Base-by-base conservation (phyloP, 1,140 invertebrate genomes). In the Choristoneura fumiferana region DNA sequence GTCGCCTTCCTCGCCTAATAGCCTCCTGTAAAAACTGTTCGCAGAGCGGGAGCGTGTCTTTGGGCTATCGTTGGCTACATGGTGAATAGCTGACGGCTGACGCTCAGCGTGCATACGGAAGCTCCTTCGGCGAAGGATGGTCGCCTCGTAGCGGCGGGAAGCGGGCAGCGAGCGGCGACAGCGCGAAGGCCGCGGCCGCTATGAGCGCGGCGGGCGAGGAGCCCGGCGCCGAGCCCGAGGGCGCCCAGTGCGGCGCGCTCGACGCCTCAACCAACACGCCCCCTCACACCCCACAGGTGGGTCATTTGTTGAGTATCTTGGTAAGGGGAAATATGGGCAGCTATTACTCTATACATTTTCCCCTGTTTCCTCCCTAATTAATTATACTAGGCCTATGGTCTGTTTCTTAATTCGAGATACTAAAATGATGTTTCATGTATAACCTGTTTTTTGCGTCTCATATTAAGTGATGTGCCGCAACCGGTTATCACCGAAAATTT, bases 161-260 rank as follows among this genome's bases (percentile, higher is more conserved):
- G n/a, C n/a, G n/a, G n/a, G 84, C 69, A 76, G 85, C 84, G 82
- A 88, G 85, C 68, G 82, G 65, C 67, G 65, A 71, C 68, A 70
- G n/a, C 76, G 60, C 60, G 68, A 8, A n/a, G 54, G 17, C 10
- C 54, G 4, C 40, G 33, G 17, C 6, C 60, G 69, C 62, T 43
- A 71, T 75, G 52, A 58, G 67, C 37, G 73, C 62, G 15, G 74
- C 72, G 40, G 40, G 40, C 22, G 22, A 29, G 22, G 2, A 29
- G 22, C 22, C 22, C 8, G 69, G 65, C 17, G 57, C 35, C 8
- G 49, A 53, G 22, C 33, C 49, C 14, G 49, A 33, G 49, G 53
- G 53, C 8, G 61, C 57, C 10, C 38, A 35, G n/a, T 29, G 57
- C 54, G 54, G 36, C 0, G 22, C 45, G 5, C 34, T 62, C 22